A percentile compares a stretch with the other conserved stretches of the same genome.
These are phyloP conservation scores for Apteryx owenii DNA, from an alignment of 2,113 vertebrate genomes.

Conservation along the genomic window DNA sequence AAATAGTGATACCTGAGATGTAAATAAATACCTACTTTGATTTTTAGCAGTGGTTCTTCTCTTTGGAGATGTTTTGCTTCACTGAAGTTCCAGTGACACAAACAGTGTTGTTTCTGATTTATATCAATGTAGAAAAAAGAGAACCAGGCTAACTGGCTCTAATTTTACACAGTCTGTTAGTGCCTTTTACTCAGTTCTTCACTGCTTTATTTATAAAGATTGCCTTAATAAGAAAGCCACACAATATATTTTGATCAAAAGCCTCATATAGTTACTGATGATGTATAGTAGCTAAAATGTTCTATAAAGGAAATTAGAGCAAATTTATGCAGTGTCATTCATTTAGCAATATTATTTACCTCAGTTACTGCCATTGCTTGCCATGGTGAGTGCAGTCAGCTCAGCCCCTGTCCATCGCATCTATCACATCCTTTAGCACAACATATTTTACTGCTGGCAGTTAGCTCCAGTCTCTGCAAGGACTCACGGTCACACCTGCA, in stretches of 20 bases:
- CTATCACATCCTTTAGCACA: rapidly evolving
- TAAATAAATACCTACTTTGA: neutral
- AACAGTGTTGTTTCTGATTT: neutral
- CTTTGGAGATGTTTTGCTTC: neutral
- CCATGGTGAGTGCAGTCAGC: neutral
- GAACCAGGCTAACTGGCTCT: neutral
- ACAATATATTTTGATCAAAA: neutral
- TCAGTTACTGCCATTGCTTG: neutral
- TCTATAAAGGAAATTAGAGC: neutral
- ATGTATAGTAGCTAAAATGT: neutral
- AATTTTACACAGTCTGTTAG: neutral
- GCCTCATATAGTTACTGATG: neutral
- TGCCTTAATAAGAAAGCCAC: neutral
- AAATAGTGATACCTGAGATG: neutral
- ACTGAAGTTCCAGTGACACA: neutral
- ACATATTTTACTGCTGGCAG: neutral
- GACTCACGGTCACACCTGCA: neutral
- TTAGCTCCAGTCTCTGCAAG: neutral
- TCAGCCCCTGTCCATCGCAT: rapidly evolving
- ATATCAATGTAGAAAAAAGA: neutral
- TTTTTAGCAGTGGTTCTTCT: neutral
- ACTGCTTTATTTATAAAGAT: neutral
- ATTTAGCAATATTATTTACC: neutral
- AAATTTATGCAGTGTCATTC: neutral
- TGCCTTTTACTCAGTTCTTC: neutral